These are phyloP conservation scores for Apostichopus leukothele DNA, from an alignment of 53 echinoderm and acorn worm species.

Conservation along the genomic window DNA sequence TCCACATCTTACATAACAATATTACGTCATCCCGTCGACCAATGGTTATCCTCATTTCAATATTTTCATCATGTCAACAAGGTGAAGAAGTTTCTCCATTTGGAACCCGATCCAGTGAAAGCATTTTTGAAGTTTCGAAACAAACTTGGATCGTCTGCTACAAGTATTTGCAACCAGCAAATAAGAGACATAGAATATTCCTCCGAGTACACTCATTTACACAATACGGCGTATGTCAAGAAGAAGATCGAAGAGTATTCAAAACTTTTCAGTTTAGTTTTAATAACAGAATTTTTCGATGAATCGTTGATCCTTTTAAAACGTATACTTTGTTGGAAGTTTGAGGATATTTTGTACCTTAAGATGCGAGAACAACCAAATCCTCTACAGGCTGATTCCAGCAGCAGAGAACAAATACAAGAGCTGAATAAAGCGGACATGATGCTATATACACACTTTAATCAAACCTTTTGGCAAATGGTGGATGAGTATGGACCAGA, in stretches of 20 bases:
- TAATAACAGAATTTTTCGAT: constrained; percentile 67
- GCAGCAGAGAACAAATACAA: constrained; percentile 47
- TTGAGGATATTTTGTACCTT: constrained; percentile 59
- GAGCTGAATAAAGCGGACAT: constrained; percentile 57
- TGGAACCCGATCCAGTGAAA: background rate
- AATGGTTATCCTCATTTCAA: constrained; percentile 60
- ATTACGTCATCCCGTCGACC: constrained; percentile 58
- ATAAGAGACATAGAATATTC: constrained; percentile 3
- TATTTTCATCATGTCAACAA: constrained; percentile 53
- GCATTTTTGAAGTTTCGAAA: background rate
- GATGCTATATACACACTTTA: constrained; percentile 61
- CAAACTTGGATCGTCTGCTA: background rate
- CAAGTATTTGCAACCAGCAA: background rate
- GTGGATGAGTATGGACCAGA: constrained; percentile 56
- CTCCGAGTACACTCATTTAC: constrained; percentile 38
- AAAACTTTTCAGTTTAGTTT: constrained; percentile 53
- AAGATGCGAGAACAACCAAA: constrained; percentile 54
- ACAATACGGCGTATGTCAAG: constrained; percentile 27
- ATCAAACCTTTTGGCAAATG: constrained; percentile 59
- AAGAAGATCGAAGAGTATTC: constrained; percentile 44
- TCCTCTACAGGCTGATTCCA: constrained; percentile 1
- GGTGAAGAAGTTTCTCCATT: background rate
- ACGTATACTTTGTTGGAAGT: constrained; percentile 59
- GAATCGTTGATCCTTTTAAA: constrained; percentile 64
- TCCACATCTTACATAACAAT: constrained; percentile 58